Conservation (phyloP, 2,888 invertebrate genomes). For the Sycophila texana region DNA sequence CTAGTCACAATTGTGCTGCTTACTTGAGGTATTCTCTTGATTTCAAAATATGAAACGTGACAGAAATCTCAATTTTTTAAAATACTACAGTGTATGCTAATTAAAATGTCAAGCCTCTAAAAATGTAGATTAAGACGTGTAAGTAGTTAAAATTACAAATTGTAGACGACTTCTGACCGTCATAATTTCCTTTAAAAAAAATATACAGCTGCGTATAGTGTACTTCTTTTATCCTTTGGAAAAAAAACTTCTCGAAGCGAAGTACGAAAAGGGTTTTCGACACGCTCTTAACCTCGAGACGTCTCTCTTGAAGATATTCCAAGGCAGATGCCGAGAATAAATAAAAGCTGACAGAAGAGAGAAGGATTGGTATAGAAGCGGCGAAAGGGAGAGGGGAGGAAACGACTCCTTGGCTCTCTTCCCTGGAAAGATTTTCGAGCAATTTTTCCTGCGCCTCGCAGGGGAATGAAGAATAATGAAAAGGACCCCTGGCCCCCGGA, state of each 20-base stretch:
- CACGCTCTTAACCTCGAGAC: constrained; percentile 36
- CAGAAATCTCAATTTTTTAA: too few species aligned
- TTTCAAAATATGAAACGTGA: too few species aligned
- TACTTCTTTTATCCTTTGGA: too few species aligned
- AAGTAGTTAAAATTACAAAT: too few species aligned
- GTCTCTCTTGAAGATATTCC: constrained; percentile 20
- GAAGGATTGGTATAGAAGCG: neutral
- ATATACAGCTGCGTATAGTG: too few species aligned
- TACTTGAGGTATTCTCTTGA: too few species aligned
- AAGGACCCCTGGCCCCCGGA: neutral
- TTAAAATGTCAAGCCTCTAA: too few species aligned
- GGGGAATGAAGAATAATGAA: neutral
- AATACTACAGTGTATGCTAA: too few species aligned
- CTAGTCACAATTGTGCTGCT: too few species aligned
- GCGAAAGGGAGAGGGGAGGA: constrained; percentile 1
- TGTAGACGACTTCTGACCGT: too few species aligned
- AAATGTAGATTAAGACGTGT: too few species aligned
- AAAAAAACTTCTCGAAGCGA: neutral
- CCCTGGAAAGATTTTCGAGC: constrained; percentile 6
- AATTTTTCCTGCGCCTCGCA: constrained; percentile 22
- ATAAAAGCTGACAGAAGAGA: constrained; percentile 11
- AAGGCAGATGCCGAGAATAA: constrained; percentile 37
- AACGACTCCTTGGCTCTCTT: neutral
- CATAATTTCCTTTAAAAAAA: too few species aligned
- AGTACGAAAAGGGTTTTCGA: constrained; percentile 27